Conservation (phyloP, 2,888 invertebrate genomes). For the Nymphalis c-album region DNA sequence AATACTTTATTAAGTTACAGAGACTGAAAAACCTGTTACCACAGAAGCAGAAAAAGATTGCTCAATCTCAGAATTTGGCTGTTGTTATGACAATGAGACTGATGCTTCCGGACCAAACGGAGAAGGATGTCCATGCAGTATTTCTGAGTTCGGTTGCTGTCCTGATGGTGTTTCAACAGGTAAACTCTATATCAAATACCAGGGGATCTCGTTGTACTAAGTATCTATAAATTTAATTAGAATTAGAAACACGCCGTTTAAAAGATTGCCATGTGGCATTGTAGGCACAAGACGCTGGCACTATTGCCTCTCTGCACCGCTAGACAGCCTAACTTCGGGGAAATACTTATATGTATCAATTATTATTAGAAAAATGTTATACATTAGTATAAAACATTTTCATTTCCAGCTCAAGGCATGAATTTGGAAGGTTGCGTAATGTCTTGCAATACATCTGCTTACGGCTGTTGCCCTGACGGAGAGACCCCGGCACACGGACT, state of each 20-base stretch:
- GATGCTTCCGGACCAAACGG: slow-evolving; percentile 83
- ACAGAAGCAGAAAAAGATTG: slow-evolving; percentile 64
- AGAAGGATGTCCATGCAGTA: slow-evolving; percentile 84
- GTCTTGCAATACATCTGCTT: slow-evolving; percentile 84
- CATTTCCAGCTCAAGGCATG: slow-evolving; percentile 82
- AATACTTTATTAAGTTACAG: slow-evolving; percentile 20
- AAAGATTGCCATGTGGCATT: too few species aligned
- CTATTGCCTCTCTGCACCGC: too few species aligned
- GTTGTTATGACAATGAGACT: slow-evolving; percentile 86
- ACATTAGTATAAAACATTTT: not conserved
- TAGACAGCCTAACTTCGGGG: too few species aligned
- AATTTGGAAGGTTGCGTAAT: slow-evolving; percentile 88
- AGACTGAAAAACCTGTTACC: slow-evolving; percentile 13
- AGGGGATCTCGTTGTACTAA: too few species aligned
- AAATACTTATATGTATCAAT: too few species aligned
- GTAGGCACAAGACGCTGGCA: too few species aligned
- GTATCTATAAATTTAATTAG: too few species aligned
- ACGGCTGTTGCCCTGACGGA: slow-evolving; percentile 94
- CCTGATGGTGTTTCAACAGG: slow-evolving; percentile 85
- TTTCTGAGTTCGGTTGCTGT: slow-evolving; percentile 87
- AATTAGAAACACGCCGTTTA: too few species aligned
- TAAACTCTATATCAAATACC: slow-evolving; percentile 43
- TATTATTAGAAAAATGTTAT: too few species aligned
- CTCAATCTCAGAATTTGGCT: slow-evolving; percentile 83
- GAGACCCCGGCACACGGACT: slow-evolving; percentile 92